Evolutionary conservation across 2,113 vertebrate species (phyloP).

Genomic region (Syngnathus typhle): DNA sequence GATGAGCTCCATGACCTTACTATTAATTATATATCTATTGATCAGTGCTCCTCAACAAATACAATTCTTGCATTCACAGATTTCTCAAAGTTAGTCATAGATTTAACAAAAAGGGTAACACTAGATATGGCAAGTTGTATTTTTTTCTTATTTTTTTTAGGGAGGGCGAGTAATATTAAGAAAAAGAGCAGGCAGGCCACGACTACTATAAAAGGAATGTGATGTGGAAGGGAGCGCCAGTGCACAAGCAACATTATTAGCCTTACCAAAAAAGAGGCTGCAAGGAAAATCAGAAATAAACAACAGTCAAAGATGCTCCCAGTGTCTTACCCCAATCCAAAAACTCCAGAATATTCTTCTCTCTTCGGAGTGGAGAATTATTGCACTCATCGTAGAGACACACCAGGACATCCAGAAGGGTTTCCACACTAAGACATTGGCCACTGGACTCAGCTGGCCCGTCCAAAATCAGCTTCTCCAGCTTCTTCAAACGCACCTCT

Average conservation of each 20-base stretch:
- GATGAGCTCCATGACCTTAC: too few species aligned
- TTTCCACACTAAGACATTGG: slow-evolving; percentile 92
- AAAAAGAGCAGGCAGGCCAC: slow-evolving; percentile 46
- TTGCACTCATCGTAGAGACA: slow-evolving; percentile 98
- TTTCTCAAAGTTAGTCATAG: too few species aligned
- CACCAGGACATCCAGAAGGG: slow-evolving; percentile 92
- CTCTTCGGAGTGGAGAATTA: slow-evolving; percentile 89
- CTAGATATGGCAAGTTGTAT: slow-evolving; percentile 13
- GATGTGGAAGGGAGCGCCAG: slow-evolving; percentile 58
- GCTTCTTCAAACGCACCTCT: slow-evolving; percentile 96
- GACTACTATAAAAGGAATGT: slow-evolving; percentile 68
- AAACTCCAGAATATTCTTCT: slow-evolving; percentile 95
- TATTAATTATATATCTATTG: too few species aligned
- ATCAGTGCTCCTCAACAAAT: too few species aligned
- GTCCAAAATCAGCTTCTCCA: slow-evolving; percentile 95
- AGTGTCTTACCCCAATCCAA: slow-evolving; percentile 90
- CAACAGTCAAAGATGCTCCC: not conserved
- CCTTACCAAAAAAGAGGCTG: slow-evolving; percentile 41
- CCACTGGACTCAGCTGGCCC: slow-evolving; percentile 84
- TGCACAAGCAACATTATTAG: slow-evolving; percentile 53
- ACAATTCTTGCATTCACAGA: too few species aligned
- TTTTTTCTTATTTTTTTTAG: not conserved
- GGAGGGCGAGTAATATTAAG: slow-evolving; percentile 19
- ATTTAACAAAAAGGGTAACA: slow-evolving; percentile 2
- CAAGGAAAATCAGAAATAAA: slow-evolving; percentile 1